A percentile compares a stretch with the other conserved stretches of the same genome.
These are phyloP conservation scores for Isaurus tuberculatus DNA, from an alignment of 92 coral and sea anemone genomes.

Conservation along the genomic window DNA sequence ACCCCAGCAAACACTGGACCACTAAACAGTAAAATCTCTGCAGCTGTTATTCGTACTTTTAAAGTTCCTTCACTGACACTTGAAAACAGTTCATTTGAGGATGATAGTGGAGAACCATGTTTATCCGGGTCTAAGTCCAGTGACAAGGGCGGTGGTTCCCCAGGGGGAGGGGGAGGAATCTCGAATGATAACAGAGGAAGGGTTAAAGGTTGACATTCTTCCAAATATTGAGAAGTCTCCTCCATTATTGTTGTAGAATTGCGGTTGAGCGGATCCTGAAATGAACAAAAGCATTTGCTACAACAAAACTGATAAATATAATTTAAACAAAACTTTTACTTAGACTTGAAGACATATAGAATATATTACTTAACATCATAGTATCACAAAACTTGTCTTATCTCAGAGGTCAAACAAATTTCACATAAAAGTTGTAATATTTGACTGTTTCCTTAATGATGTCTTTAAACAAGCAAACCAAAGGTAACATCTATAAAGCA, in stretches of 20 bases:
- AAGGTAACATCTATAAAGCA: too few species aligned
- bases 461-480: too few species aligned
- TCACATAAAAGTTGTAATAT: too few species aligned
- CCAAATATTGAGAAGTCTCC: background rate
- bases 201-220: background rate
- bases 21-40: conserved; percentile 3
- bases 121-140: background rate
- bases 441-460: too few species aligned
- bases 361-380: too few species aligned
- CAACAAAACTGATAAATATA: too few species aligned
- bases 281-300: background rate
- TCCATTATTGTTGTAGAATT: conserved; percentile 23
- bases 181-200: conserved; percentile 5
- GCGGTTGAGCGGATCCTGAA: conserved; percentile 27
- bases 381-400: too few species aligned
- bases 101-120: background rate
- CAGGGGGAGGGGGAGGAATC: conserved; percentile 46
- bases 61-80: background rate
- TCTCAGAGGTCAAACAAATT: too few species aligned
- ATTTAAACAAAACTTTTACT: too few species aligned
- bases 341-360: too few species aligned
- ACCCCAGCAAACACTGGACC: conserved; percentile 25
- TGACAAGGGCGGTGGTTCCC: conserved; percentile 46
- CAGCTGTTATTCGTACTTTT: background rate
- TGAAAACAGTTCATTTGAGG: background rate